Percentiles rank a stretch among this genome's conserved stretches.
These are phyloP conservation scores for Epirrita christyi DNA, from an alignment of 2,888 invertebrate genomes.

Conservation along the genomic window DNA sequence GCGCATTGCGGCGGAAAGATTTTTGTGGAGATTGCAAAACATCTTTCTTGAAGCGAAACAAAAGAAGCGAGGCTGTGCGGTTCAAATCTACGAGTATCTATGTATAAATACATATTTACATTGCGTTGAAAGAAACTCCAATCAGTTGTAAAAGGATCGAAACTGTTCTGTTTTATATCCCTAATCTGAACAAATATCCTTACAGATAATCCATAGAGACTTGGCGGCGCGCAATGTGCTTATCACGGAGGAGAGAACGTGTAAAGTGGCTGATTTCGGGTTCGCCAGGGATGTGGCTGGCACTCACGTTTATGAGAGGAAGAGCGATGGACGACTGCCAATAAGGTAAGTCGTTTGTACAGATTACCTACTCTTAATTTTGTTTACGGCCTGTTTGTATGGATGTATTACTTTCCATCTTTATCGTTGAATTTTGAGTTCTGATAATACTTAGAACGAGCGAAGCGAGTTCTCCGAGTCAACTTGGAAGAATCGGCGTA, in stretches of 20 bases:
- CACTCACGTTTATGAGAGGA: conserved; percentile 94
- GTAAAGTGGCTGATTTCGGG: conserved; percentile 97
- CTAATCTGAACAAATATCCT: conserved; percentile 30
- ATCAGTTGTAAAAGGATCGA: conserved; percentile 4
- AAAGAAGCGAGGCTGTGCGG: no score
- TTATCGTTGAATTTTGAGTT: no score
- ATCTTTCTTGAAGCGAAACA: no score
- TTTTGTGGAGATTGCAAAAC: no score
- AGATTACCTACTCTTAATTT: not conserved
- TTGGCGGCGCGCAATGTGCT: conserved; percentile 95
- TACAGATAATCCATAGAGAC: conserved; percentile 94
- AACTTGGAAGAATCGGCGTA: no score
- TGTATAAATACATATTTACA: no score
- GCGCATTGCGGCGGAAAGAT: no score
- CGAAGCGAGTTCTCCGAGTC: no score
- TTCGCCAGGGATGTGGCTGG: conserved; percentile 95
- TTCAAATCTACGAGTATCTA: no score
- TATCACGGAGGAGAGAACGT: conserved; percentile 93
- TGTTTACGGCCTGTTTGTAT: no score
- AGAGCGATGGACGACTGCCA: conserved; percentile 92
- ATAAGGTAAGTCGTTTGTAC: conserved; percentile 79
- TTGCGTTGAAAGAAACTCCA: not conserved
- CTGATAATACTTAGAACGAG: no score
- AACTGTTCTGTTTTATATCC: not conserved
- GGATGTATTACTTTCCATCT: no score